Percentiles rank a stretch among this genome's conserved stretches.
Evolutionary conservation across 2,113 vertebrate genomes (phyloP).

Genomic region (Excalfactoria chinensis): DNA sequence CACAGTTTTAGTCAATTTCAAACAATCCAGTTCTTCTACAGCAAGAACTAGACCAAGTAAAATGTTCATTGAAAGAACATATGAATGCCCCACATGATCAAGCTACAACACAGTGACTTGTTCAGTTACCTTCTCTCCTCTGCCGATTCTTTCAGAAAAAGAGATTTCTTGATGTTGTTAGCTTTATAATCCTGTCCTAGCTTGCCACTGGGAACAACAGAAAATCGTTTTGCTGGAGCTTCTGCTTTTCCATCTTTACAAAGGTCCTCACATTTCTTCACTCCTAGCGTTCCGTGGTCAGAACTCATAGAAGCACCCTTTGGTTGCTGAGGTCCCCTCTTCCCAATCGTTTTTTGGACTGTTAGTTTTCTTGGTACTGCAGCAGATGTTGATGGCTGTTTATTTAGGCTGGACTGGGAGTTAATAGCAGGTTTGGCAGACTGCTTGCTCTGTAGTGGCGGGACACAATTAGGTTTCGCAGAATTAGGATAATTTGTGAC

Average conservation of each 20-base stretch:
- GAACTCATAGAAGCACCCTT: not conserved
- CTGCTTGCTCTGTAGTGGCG: constrained; percentile 59
- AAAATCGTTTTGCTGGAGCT: not conserved
- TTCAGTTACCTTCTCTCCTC: constrained; percentile 84
- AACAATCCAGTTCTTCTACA: not conserved
- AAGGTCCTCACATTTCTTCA: constrained; percentile 18
- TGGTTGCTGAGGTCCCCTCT: not conserved
- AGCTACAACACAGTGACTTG: not conserved
- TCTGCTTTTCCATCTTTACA: not conserved
- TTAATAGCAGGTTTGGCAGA: constrained; percentile 51
- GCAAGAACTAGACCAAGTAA: not conserved
- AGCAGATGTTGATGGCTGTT: not conserved
- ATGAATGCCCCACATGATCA: not conserved
- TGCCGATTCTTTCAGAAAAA: constrained; percentile 71
- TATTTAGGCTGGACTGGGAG: not conserved
- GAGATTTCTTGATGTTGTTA: constrained; percentile 64
- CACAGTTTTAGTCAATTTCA: not conserved
- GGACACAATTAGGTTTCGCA: constrained; percentile 17
- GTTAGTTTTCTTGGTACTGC: not conserved
- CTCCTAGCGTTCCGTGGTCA: not conserved
- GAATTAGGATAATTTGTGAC: constrained; percentile 6
- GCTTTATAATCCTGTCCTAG: constrained; percentile 12
- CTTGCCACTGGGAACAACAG: not conserved
- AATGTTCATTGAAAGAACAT: not conserved
- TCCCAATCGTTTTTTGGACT: not conserved